Evolutionary conservation across 2,888 invertebrate genomes (phyloP).

Genomic region (Habrosyne pyritoides): DNA sequence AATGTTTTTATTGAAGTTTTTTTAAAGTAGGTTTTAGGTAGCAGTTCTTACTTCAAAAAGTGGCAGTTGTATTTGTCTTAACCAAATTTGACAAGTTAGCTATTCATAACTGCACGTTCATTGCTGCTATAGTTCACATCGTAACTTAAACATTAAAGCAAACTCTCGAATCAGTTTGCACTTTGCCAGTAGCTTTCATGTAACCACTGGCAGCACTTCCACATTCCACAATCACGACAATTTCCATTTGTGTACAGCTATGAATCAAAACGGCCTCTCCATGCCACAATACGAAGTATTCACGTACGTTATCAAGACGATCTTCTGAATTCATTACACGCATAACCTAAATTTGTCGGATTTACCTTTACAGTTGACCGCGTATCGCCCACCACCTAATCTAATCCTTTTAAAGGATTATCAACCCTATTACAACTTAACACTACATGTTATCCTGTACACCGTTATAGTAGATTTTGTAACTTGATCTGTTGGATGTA

Average conservation of each 20-base stretch:
- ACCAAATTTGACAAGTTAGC: too few species aligned
- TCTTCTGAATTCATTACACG: slow-evolving; percentile 32
- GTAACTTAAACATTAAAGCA: neutral
- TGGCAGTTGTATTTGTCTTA: too few species aligned
- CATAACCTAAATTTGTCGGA: slow-evolving; percentile 35
- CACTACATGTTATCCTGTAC: slow-evolving; percentile 13
- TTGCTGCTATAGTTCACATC: neutral
- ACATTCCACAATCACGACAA: neutral
- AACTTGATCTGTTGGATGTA: slow-evolving; percentile 10
- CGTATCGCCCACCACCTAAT: slow-evolving; percentile 20
- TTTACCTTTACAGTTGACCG: slow-evolving; percentile 32
- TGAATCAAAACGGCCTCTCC: neutral
- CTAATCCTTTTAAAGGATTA: slow-evolving; percentile 7
- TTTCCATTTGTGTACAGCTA: neutral
- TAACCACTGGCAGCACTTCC: neutral
- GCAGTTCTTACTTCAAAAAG: too few species aligned
- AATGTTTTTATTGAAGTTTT: too few species aligned
- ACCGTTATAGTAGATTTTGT: too few species aligned
- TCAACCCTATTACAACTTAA: slow-evolving; percentile 9
- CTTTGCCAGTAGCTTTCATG: too few species aligned
- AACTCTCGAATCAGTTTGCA: neutral
- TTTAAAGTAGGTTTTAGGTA: too few species aligned
- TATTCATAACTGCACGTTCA: too few species aligned
- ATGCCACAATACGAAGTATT: slow-evolving; percentile 18
- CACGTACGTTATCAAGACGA: slow-evolving; percentile 32